Base-by-base conservation (phyloP, 2,888 invertebrate species). In the Latheticus oryzae region DNA sequence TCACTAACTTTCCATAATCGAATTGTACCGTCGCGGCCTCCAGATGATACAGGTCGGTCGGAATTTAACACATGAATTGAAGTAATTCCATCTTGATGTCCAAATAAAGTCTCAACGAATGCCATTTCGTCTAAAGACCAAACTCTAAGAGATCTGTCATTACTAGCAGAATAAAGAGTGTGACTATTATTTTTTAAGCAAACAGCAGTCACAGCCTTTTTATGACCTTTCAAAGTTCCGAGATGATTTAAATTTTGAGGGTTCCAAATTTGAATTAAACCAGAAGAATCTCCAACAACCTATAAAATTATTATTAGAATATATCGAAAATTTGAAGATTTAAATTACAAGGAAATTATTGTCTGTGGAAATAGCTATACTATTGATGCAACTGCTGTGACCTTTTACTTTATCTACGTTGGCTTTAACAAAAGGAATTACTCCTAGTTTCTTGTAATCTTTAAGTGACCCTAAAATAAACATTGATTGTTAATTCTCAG, bases 71-170 rank as follows among this genome's bases (percentile, higher is more conserved):
- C 89, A 81, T 97, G 97, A 61, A 99, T 90, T 4, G 89, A 87
- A 2, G 91, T 91, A 4, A 98, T 87, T 1, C 84, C 82, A 68
- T 90, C 89, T 77, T 96, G 93, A 79, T 99, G 98, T 2, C 98
- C 98, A 82, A 93, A 89, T 67, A 97, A 81, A 45, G 94, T 93
- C 81, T 98, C 97, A 5, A 97, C 91, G 78, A 96, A 97, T 1
- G 92, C 89, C 93, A 96, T 92, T 77, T 98, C 97, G 80, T 95
- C 93, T 48, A 97, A 80, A 64, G 93, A 93, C 98, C 98, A 99
- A 53, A 96, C 89, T 83, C 96, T 95, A 0, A 97, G 89, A 8
- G 90, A 87, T 64, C 89, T 83, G 74, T 93, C 93, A 75, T 85
- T 85, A 57, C 90, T 87, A 1, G 86, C 86, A 0, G 92, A 89